Evolutionary conservation across 2,113 vertebrate genomes (phyloP), one percentile per base, ranked within the genome.

Genomic region (Speoplatyrhinus poulsoni): DNA sequence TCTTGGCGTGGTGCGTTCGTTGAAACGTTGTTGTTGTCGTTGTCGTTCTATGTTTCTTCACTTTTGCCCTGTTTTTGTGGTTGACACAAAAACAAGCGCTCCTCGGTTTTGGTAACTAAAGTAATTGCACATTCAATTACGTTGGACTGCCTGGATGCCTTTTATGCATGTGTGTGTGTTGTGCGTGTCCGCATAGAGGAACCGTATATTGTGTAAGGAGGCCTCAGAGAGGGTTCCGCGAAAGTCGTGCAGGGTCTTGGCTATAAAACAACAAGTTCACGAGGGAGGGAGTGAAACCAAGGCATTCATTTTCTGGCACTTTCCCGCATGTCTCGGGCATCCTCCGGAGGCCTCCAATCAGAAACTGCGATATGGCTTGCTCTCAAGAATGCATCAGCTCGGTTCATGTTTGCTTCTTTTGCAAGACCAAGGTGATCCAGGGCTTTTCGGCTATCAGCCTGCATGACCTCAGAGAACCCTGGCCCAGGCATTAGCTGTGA

Each of bases 331-430:
- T 55, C 70, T 77, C 56, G 47, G 46, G 61, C 46, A 1, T 69
- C 16, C 59, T 69, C 67, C 70, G 77, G 60, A 70, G 67, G 72
- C 76, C 73, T 83, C 76, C 73, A 82, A 85, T 85, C 82, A 83
- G 69, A 67, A 83, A 61, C 81, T 65, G 74, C 12, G 69, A 84
- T 75, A 81, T 85, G 85, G 80, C 81, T 46, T 1, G 13, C 16
- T 79, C 75, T 90, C 81, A 89, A 88, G 82, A 89, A 88, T 86
- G 81, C 46, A 75, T 76, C 81, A 81, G 70, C 79, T 65, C 74
- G 76, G 69, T 71, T 0, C 50, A 0, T 80, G 82, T 80, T 86
- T 82, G 64, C 63, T 67, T 84, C 77, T 64, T 26, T 26, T 26
- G 26, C 26, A 59, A 86, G 80, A 85, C 79, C 82, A 64, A 46